phyloP scores from a whole-genome alignment of 1,140 invertebrate genomes.

The Phortica variegata region DNA sequence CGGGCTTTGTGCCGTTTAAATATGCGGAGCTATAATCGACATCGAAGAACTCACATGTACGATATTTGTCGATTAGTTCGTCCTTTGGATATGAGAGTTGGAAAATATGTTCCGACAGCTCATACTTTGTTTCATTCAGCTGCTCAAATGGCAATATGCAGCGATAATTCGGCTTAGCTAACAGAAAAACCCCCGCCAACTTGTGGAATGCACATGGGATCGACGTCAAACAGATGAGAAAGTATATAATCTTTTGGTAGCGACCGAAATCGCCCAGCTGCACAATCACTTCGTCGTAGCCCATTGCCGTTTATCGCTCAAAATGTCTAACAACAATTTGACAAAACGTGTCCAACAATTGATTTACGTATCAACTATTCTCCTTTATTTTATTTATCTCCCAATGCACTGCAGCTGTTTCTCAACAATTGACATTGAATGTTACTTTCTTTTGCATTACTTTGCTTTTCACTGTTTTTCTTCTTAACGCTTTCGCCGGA shows the following conservation, averaged over 20 bases:
- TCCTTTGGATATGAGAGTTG: slow-evolving; percentile 63
- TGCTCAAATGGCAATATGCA: slow-evolving; percentile 65
- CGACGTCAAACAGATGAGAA: slow-evolving; percentile 70
- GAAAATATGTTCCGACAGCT: slow-evolving; percentile 55
- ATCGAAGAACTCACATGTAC: slow-evolving; percentile 60
- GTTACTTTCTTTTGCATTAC: too few species aligned
- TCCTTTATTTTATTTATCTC: too few species aligned
- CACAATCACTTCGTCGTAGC: slow-evolving; percentile 71
- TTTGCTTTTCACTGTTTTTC: too few species aligned
- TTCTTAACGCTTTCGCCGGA: too few species aligned
- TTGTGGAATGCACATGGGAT: slow-evolving; percentile 77
- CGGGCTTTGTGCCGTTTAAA: slow-evolving; percentile 27
- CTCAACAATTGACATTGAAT: too few species aligned
- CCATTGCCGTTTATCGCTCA: too few species aligned
- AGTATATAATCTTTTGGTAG: slow-evolving; percentile 72
- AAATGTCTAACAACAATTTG: too few species aligned
- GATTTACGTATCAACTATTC: too few species aligned
- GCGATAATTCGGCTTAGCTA: slow-evolving; percentile 65
- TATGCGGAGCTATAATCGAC: slow-evolving; percentile 46
- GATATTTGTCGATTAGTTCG: slow-evolving; percentile 49
- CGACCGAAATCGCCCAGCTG: slow-evolving; percentile 73
- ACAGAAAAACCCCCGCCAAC: slow-evolving; percentile 71
- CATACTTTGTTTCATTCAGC: slow-evolving; percentile 57
- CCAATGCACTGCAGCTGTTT: too few species aligned
- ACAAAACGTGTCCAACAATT: too few species aligned